phyloP scores from a whole-genome alignment of 2,113 vertebrate genomes.

The Odontophorus gujanensis region DNA sequence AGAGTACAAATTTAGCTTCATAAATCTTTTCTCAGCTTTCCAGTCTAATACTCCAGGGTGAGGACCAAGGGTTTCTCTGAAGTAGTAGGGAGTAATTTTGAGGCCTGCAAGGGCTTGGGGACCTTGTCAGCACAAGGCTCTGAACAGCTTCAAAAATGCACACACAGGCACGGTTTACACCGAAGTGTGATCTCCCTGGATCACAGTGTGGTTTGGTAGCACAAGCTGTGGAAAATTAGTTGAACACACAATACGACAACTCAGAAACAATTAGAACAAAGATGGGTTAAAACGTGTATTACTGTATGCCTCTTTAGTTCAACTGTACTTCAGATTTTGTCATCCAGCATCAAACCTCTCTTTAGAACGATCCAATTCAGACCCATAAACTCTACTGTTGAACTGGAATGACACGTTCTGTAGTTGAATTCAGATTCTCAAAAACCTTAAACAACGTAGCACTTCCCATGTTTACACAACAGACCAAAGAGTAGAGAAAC shows the following conservation, averaged over 20 bases:
- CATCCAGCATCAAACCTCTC: background rate
- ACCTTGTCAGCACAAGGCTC: background rate
- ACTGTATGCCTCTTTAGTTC: background rate
- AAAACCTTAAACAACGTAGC: background rate
- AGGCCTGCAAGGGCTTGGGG: background rate
- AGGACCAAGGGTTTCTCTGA: conserved; percentile 45
- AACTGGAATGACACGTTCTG: background rate
- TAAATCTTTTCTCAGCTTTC: conserved; percentile 33
- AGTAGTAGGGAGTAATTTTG: conserved; percentile 6
- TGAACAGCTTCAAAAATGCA: background rate
- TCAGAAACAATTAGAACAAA: background rate
- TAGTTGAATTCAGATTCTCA: background rate
- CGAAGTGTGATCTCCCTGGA: background rate
- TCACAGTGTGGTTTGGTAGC: background rate
- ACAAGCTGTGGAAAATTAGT: background rate
- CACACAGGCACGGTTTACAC: accelerated
- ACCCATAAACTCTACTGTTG: background rate
- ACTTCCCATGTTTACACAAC: background rate
- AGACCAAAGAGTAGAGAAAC: background rate
- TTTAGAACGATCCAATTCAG: background rate
- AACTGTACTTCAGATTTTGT: background rate
- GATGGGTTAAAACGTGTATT: background rate
- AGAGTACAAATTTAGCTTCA: conserved; percentile 36
- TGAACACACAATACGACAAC: background rate
- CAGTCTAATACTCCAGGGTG: background rate